These are phyloP conservation scores for Papilio xuthus DNA, from an alignment of 1,140 invertebrate genomes.

Conservation along the genomic window DNA sequence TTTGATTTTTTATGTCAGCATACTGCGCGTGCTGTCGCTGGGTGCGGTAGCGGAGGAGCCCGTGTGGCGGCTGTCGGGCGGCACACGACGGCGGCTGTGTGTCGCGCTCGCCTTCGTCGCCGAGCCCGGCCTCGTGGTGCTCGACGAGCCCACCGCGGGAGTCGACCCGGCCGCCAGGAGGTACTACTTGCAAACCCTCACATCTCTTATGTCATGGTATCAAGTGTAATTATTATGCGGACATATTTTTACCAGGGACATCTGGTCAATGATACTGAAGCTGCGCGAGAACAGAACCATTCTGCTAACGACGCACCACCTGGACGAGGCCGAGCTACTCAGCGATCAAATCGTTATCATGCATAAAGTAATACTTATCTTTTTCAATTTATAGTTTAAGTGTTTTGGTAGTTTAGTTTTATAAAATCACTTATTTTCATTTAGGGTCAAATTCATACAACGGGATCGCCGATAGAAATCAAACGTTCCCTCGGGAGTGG, in stretches of 20 bases:
- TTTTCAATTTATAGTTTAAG: neutral
- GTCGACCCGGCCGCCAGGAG: slow-evolving; percentile 89
- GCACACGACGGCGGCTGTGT: slow-evolving; percentile 84
- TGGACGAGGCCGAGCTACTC: slow-evolving; percentile 86
- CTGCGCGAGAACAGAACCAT: slow-evolving; percentile 86
- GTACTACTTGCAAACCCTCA: slow-evolving; percentile 40
- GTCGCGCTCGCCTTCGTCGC: slow-evolving; percentile 89
- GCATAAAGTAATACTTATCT: slow-evolving; percentile 82
- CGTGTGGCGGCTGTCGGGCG: slow-evolving; percentile 83
- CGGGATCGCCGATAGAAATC: slow-evolving; percentile 86
- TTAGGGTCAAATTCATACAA: slow-evolving; percentile 83
- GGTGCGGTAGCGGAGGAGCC: slow-evolving; percentile 81
- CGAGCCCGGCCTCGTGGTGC: slow-evolving; percentile 85
- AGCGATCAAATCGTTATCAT: slow-evolving; percentile 86
- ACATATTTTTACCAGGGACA: slow-evolving; percentile 78
- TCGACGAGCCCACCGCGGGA: slow-evolving; percentile 92
- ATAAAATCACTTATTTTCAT: slow-evolving; percentile 10
- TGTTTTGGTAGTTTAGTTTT: neutral
- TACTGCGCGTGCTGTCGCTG: slow-evolving; percentile 82
- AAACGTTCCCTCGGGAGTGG: slow-evolving; percentile 90
- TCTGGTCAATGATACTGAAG: slow-evolving; percentile 89
- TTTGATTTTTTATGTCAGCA: slow-evolving; percentile 61
- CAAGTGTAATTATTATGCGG: neutral
- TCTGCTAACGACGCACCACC: slow-evolving; percentile 87
- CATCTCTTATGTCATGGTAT: neutral